phyloP scores from a whole-genome alignment of 2,888 invertebrate species.

The Limenitis camilla region DNA sequence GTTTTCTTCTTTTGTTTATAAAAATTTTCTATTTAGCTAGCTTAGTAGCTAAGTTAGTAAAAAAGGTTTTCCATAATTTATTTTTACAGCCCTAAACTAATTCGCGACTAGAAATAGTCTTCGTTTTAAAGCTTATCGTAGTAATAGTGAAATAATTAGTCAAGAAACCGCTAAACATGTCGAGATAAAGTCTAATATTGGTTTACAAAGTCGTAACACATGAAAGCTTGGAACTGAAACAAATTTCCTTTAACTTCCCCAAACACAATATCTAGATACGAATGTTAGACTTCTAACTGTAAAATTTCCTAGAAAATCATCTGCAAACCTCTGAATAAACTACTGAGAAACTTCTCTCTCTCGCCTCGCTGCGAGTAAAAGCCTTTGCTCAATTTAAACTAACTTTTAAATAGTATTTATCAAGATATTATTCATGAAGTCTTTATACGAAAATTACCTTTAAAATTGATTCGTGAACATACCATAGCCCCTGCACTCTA shows the following conservation, averaged over 20 bases:
- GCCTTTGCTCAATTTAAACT: conserved; percentile 51
- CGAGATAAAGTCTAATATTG: neutral
- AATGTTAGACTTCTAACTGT: conserved; percentile 5
- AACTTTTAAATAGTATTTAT: conserved; percentile 24
- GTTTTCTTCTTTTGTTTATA: no score
- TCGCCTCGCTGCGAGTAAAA: conserved; percentile 22
- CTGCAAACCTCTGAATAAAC: conserved; percentile 30
- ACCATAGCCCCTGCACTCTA: no score
- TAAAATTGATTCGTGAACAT: no score
- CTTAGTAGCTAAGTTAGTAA: conserved; percentile 13
- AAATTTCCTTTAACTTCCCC: neutral
- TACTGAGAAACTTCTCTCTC: conserved; percentile 13
- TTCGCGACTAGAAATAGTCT: conserved; percentile 8
- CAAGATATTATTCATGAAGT: conserved; percentile 10
- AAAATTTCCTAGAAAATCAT: conserved; percentile 29
- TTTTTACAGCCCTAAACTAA: conserved; percentile 16
- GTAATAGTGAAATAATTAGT: no score
- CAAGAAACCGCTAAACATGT: no score
- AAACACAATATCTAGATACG: conserved; percentile 1
- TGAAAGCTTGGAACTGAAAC: neutral
- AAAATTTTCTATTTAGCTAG: conserved; percentile 18
- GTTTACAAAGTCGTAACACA: neutral
- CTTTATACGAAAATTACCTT: no score
- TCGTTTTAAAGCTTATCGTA: no score
- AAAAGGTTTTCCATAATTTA: conserved; percentile 27